These are phyloP conservation scores for Cephalophus harveyi DNA, from an alignment of 2,113 vertebrate species.

Conservation along the genomic window DNA sequence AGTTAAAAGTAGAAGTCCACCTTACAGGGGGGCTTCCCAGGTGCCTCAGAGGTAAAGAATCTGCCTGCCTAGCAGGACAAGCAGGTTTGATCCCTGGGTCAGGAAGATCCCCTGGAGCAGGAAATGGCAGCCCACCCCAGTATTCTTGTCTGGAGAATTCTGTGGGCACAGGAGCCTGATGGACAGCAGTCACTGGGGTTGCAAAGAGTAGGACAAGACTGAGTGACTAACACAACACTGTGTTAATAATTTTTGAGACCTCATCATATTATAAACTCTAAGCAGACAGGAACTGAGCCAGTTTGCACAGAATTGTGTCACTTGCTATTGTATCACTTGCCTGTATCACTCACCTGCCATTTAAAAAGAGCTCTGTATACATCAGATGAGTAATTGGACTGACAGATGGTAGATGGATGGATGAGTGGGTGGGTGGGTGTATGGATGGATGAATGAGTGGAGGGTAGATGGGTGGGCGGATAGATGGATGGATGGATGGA, in stretches of 20 bases:
- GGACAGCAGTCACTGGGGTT: not conserved
- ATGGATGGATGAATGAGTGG: not conserved
- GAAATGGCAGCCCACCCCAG: not conserved
- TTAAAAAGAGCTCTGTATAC: not conserved
- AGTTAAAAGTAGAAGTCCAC: not conserved
- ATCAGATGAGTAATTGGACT: too few relatives aligned
- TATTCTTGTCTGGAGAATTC: not conserved
- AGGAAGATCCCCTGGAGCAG: not conserved
- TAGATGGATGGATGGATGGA: not conserved
- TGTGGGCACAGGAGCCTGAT: not conserved
- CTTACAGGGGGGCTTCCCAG: not conserved
- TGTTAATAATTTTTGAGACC: not conserved
- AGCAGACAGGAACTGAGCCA: not conserved
- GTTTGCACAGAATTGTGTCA: not conserved
- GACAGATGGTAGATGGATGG: not conserved
- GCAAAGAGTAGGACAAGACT: not conserved
- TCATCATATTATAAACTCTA: not conserved
- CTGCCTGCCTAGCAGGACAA: not conserved
- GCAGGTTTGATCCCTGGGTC: not conserved
- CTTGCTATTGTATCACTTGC: not conserved
- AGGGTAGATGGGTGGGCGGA: not conserved
- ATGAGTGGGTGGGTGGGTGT: rapidly evolving
- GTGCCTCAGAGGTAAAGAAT: not conserved
- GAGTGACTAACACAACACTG: not conserved
- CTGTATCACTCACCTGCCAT: not conserved